A percentile compares a stretch with the other conserved stretches of the same genome.
Evolutionary conservation across 2,888 invertebrate genomes (phyloP).

Genomic region (Papilio gigon): DNA sequence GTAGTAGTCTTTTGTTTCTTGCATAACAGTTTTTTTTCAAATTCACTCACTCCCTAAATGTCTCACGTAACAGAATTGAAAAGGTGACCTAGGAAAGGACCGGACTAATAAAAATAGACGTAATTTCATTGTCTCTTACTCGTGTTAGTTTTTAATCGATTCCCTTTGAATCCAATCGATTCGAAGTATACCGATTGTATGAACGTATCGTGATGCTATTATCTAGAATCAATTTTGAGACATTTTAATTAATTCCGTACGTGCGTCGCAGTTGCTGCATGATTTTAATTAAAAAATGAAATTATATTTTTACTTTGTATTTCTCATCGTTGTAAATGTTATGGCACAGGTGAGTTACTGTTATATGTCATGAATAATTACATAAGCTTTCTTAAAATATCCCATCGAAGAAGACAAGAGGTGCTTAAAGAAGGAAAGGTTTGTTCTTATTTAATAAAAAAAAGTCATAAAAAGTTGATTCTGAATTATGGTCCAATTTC

Average conservation of each 20-base stretch:
- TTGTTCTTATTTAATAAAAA: too few species aligned
- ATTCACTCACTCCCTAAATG: too few species aligned
- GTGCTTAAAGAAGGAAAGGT: too few species aligned
- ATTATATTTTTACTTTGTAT: constrained; percentile 51
- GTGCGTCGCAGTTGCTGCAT: not conserved
- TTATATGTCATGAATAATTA: too few species aligned
- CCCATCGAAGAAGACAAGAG: too few species aligned
- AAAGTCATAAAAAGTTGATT: too few species aligned
- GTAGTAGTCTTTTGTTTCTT: too few species aligned
- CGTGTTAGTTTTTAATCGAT: not conserved
- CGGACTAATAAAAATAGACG: not conserved
- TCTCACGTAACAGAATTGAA: too few species aligned
- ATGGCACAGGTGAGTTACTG: constrained; percentile 58
- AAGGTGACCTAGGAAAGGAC: too few species aligned
- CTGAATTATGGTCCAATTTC: too few species aligned
- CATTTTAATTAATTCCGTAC: constrained; percentile 36
- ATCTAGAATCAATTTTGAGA: constrained; percentile 7
- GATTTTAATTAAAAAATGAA: constrained; percentile 43
- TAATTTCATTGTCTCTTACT: not conserved
- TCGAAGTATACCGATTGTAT: constrained; percentile 20
- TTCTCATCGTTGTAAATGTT: constrained; percentile 48
- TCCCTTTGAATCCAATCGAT: constrained; percentile 10
- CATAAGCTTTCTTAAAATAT: too few species aligned
- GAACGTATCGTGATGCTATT: constrained; percentile 23
- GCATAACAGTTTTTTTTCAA: too few species aligned